Evolutionary conservation across 2,113 vertebrate genomes (phyloP), one percentile per base, ranked within the genome.

Genomic region (Erythrocercus mccallii): DNA sequence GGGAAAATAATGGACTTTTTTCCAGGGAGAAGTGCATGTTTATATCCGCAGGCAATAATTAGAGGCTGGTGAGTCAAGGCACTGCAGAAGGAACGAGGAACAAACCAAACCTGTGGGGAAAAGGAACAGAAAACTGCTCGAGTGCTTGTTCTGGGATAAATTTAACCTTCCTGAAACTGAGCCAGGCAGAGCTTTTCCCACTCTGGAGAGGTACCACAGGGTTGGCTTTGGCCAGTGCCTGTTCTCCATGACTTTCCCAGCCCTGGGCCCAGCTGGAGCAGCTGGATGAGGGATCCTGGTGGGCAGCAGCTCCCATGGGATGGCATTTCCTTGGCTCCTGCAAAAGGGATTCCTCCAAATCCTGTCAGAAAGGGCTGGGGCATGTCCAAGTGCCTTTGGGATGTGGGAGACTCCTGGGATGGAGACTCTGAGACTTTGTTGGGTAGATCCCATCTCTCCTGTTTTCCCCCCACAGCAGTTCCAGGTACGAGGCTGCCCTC

Each of bases 31-130:
- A 94, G 58, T 77, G 47, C 64, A 42, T 93, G 71, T 73, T 94
- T 92, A 5, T 92, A 81, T 69, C 94, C 73, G 88, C 76, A 88
- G 90, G 95, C 90, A 92, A 12, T 96, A 96, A 95, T 93, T 93
- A 94, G 58, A 93, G 86, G 62, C 79, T 94, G 92, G 86, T 92
- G 90, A 94, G 70, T 83, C 90, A 90, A 92, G 79, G 91, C 62
- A 45, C 58, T 86, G 64, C 71, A 80, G 92, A 76, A 94, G 66
- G 38, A 92, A 51, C 8, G 6, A 44, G 21, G 24, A 53, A 53
- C 42, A 42, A 50, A 74, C 37, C 82, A 56, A 45, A 76, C n/a
- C 38, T 44, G 45, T 37, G 40, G 37, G 81, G 45, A 10, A 61
- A 60, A 84, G 58, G 28, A 76, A 44, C 64, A 88, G 76, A 25